These are phyloP conservation scores for Vireo altiloquus DNA, from an alignment of 2,113 vertebrate genomes.

Conservation along the genomic window DNA sequence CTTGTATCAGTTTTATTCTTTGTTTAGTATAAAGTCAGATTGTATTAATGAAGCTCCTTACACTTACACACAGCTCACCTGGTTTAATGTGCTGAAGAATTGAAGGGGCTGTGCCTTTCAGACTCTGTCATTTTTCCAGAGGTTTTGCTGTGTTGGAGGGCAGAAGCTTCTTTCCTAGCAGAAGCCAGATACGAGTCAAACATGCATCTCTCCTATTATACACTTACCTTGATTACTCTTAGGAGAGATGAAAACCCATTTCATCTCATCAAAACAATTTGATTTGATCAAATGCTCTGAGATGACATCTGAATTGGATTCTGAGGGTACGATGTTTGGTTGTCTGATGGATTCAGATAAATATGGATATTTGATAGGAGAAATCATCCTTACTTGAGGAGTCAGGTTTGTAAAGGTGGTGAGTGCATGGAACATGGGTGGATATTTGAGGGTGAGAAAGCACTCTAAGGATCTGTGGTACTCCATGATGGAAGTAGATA, in stretches of 20 bases:
- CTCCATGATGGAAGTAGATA: not conserved
- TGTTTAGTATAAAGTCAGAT: not conserved
- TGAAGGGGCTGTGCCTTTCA: not conserved
- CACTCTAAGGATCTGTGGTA: accelerated
- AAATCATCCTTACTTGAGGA: not conserved
- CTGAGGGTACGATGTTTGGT: accelerated
- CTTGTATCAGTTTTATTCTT: not conserved
- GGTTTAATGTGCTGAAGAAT: not conserved
- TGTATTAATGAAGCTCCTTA: not conserved
- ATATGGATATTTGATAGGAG: not conserved
- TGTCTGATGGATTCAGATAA: not conserved
- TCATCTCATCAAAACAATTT: not conserved
- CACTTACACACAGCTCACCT: not conserved
- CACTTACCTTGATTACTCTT: not conserved
- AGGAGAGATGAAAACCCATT: not conserved
- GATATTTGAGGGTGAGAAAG: not conserved
- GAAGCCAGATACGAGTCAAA: not conserved
- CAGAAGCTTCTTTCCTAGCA: not conserved
- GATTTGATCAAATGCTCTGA: not conserved
- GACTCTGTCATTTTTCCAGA: not conserved
- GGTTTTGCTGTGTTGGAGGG: not conserved
- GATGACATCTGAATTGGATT: not conserved
- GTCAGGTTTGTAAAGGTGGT: not conserved
- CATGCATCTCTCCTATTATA: not conserved
- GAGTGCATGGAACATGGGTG: not conserved